Conservation (phyloP, 2,888 invertebrate species). For the Drosophila helvetica region DNA sequence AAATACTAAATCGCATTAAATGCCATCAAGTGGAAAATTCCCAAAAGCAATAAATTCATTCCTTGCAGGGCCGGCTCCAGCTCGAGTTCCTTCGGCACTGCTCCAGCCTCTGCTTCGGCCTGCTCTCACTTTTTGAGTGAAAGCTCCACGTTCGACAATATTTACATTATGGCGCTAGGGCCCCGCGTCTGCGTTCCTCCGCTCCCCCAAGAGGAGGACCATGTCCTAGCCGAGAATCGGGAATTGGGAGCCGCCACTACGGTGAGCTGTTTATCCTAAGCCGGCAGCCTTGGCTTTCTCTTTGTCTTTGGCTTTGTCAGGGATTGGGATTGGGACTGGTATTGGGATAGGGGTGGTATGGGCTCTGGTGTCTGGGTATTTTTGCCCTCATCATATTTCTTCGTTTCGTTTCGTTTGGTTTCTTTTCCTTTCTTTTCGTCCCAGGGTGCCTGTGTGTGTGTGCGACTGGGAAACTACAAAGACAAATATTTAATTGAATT, state of each 20-base stretch:
- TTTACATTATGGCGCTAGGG: conserved; percentile 59
- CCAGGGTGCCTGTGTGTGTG: conserved; percentile 1
- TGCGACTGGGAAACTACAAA: conserved; percentile 65
- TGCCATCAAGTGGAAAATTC: conserved; percentile 80
- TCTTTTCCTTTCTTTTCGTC: conserved; percentile 7
- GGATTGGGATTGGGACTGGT: background rate
- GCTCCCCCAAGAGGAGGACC: conserved; percentile 4
- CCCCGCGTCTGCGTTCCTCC: background rate
- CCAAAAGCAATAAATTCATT: conserved; percentile 78
- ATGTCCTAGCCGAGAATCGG: background rate
- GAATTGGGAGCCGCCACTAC: conserved; percentile 21
- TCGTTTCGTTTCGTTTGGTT: conserved; percentile 30
- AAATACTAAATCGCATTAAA: conserved; percentile 79
- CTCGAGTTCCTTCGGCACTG: background rate
- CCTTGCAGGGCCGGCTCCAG: conserved; percentile 22
- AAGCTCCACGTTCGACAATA: conserved; percentile 66
- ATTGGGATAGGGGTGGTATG: background rate
- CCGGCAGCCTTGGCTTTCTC: conserved; percentile 37
- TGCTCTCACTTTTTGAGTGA: conserved; percentile 60
- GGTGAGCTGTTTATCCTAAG: conserved; percentile 44
- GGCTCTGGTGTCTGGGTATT: conserved; percentile 18
- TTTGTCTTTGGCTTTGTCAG: conserved; percentile 24
- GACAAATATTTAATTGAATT: conserved; percentile 79
- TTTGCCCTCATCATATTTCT: conserved; percentile 43
- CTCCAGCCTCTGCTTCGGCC: conserved; percentile 21